Evolutionary conservation across 1,140 invertebrate genomes (phyloP).

Genomic region (Chlorops oryzae): DNA sequence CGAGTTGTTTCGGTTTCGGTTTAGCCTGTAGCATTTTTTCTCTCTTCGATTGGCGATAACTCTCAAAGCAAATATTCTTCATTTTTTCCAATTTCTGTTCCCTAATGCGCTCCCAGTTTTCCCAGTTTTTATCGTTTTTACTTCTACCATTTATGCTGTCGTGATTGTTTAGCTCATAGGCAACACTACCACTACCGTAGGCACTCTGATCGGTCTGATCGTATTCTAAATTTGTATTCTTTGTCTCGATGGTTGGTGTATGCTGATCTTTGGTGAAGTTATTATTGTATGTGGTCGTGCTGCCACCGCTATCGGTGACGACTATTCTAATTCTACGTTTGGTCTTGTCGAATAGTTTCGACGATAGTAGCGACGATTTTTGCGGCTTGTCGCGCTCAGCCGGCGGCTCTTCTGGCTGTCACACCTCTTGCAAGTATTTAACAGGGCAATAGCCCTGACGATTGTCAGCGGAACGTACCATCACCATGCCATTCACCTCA

Average conservation of each 20-base stretch:
- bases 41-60: constrained; percentile 46
- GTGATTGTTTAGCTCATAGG: constrained; percentile 12
- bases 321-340: constrained; percentile 48
- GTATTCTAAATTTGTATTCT: constrained; percentile 41
- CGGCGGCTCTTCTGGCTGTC: constrained; percentile 55
- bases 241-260: constrained; percentile 20
- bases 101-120: constrained; percentile 46
- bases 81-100: constrained; percentile 46
- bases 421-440: constrained; percentile 80
- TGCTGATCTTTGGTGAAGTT: constrained; percentile 1
- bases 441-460: constrained; percentile 75
- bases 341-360: constrained; percentile 39
- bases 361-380: constrained; percentile 38
- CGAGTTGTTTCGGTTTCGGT: constrained; percentile 47
- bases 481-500: constrained; percentile 85
- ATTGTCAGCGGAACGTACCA: constrained; percentile 83
- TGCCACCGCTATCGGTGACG: constrained; percentile 30
- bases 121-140: constrained; percentile 47
- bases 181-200: constrained; percentile 25
- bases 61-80: constrained; percentile 46
- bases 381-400: constrained; percentile 27
- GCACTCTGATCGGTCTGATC: too few relatives aligned
- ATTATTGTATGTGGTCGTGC: constrained; percentile 10
- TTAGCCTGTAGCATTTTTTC: constrained; percentile 51
- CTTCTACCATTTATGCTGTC: constrained; percentile 22